Conservation (phyloP, 2,888 invertebrate species). For the Globia sparganii region DNA sequence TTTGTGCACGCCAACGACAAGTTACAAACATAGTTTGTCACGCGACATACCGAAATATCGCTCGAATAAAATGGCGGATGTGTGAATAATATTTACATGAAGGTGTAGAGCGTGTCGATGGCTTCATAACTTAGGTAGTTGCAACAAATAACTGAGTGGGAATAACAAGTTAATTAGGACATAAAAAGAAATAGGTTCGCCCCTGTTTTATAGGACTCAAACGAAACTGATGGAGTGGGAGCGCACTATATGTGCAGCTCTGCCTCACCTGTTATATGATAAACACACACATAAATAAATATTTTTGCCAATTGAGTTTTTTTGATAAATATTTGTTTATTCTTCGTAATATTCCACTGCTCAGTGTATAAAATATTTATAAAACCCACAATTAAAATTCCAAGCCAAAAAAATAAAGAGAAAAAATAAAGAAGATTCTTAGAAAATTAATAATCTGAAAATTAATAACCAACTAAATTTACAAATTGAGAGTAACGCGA, state of each 20-base stretch:
- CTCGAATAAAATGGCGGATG: conserved; percentile 9
- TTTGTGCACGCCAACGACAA: conserved; percentile 45
- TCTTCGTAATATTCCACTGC: neutral
- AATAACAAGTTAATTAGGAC: neutral
- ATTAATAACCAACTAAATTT: conserved; percentile 41
- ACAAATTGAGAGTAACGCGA: conserved; percentile 41
- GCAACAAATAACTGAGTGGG: neutral
- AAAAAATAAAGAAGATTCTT: conserved; percentile 15
- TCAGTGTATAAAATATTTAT: neutral
- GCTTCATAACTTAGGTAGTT: conserved; percentile 20
- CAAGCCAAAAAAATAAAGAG: neutral
- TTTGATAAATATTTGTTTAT: neutral
- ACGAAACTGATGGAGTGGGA: neutral
- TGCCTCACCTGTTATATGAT: neutral
- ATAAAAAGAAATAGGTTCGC: neutral
- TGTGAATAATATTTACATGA: conserved; percentile 39
- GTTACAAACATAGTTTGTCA: conserved; percentile 48
- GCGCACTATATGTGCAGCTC: no score
- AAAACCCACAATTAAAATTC: neutral
- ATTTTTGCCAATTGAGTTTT: neutral
- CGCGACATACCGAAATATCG: conserved; percentile 21
- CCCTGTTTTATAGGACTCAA: neutral
- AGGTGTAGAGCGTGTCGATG: conserved; percentile 19
- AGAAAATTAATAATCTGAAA: conserved; percentile 18
- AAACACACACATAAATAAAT: neutral